Conservation (phyloP, 1,140 invertebrate genomes). For the Odontomachus brunneus region DNA sequence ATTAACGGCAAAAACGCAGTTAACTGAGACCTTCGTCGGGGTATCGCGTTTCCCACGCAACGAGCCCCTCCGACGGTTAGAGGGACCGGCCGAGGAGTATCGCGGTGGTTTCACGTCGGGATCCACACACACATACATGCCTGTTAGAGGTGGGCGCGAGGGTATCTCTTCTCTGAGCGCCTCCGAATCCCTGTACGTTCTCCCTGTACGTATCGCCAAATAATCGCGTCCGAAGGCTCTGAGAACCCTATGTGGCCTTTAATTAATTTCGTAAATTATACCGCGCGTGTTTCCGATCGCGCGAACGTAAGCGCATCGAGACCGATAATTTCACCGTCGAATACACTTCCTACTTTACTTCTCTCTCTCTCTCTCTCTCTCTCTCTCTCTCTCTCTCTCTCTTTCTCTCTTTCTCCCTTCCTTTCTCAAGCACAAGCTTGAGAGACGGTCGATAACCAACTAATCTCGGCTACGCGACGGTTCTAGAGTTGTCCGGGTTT, state of each 20-base stretch:
- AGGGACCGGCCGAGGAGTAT: constrained; percentile 45
- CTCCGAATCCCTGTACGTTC: too few species aligned
- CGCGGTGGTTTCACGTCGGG: not conserved
- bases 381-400: too few species aligned
- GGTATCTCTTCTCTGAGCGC: not conserved
- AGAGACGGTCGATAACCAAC: not conserved
- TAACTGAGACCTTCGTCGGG: constrained; percentile 70
- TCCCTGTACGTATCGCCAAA: too few species aligned
- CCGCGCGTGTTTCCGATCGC: not conserved
- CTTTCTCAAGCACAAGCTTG: too few species aligned
- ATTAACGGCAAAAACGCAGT: constrained; percentile 72
- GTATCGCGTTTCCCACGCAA: constrained; percentile 67
- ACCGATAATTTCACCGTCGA: not conserved
- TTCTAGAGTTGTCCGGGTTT: not conserved
- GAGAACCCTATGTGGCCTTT: not conserved
- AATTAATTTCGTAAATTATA: not conserved
- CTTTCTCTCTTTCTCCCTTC: not conserved
- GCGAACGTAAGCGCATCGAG: not conserved
- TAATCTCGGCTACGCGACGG: not conserved
- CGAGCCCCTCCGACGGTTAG: not conserved
- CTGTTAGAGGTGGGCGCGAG: not conserved
- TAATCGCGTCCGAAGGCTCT: too few species aligned
- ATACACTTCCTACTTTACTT: not conserved
- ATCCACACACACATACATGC: not conserved
- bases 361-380: not conserved